Evolutionary conservation across 2,888 invertebrate species (phyloP).

Genomic region (Coenonympha glycerion): DNA sequence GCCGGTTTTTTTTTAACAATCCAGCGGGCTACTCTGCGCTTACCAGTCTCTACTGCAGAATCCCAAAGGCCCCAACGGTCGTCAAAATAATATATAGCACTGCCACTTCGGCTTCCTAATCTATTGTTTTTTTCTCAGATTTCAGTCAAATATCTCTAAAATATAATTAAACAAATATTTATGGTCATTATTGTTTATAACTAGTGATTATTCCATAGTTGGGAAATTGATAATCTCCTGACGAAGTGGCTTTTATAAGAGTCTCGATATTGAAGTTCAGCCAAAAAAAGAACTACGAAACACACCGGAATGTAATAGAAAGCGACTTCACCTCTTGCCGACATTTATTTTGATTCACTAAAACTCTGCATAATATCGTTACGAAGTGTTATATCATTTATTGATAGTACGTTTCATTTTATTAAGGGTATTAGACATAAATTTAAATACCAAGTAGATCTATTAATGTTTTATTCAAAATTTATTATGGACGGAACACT

Average conservation of each 20-base stretch:
- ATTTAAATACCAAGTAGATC: not conserved
- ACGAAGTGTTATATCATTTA: not conserved
- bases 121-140: too few species aligned
- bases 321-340: slow-evolving; percentile 8
- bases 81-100: too few species aligned
- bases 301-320: slow-evolving; percentile 11
- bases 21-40: too few species aligned
- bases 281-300: slow-evolving; percentile 2
- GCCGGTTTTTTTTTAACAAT: too few species aligned
- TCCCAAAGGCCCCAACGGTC: too few species aligned
- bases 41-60: too few species aligned
- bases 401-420: not conserved
- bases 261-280: not conserved
- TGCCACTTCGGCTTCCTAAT: too few species aligned
- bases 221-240: not conserved
- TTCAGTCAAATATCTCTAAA: too few species aligned
- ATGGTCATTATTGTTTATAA: too few species aligned
- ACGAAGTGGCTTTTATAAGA: not conserved
- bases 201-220: not conserved
- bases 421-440: not conserved
- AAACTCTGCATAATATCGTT: not conserved
- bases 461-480: not conserved
- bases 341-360: slow-evolving; percentile 6
- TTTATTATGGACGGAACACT: too few species aligned
- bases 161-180: too few species aligned